phyloP scores from a whole-genome alignment of 2,888 invertebrate genomes.

The Serripes groenlandicus region DNA sequence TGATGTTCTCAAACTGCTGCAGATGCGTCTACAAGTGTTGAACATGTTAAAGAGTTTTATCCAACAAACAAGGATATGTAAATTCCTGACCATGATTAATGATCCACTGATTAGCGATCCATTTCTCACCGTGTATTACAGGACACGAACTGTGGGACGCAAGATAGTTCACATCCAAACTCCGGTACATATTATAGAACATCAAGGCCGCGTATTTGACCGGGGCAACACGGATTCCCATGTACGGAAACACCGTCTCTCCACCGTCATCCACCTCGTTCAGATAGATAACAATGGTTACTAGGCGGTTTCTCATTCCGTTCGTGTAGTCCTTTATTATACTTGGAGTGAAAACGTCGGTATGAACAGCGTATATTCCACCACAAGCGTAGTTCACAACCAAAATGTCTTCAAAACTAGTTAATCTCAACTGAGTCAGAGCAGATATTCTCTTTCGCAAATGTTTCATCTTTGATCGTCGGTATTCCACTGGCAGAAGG shows the following conservation, averaged over 20 bases:
- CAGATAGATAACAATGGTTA: conserved; percentile 16
- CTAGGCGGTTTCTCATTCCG: background rate
- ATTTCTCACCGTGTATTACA: conserved; percentile 19
- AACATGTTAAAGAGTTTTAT: too few species aligned
- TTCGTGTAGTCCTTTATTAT: background rate
- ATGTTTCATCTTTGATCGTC: background rate
- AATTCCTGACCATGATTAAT: conserved; percentile 7
- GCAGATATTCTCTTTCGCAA: conserved; percentile 3
- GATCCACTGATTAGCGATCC: conserved; percentile 30
- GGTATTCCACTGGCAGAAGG: background rate
- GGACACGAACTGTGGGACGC: conserved; percentile 31
- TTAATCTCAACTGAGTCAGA: background rate
- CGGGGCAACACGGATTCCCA: conserved; percentile 16
- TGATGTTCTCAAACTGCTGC: too few species aligned
- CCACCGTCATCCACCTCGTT: conserved; percentile 17
- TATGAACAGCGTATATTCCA: conserved; percentile 19
- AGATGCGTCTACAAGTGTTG: too few species aligned
- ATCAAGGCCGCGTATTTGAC: conserved; percentile 14
- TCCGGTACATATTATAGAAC: conserved; percentile 34
- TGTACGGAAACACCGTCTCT: conserved; percentile 34
- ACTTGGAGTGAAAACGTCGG: background rate
- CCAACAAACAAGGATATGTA: background rate
- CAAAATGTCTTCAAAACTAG: conserved; percentile 12
- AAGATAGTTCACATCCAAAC: conserved; percentile 1
- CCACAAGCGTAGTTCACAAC: conserved; percentile 27